Evolutionary conservation across 2,888 invertebrate genomes (phyloP), one percentile per base, ranked within the genome.

Genomic region (Leucophora obtusa): DNA sequence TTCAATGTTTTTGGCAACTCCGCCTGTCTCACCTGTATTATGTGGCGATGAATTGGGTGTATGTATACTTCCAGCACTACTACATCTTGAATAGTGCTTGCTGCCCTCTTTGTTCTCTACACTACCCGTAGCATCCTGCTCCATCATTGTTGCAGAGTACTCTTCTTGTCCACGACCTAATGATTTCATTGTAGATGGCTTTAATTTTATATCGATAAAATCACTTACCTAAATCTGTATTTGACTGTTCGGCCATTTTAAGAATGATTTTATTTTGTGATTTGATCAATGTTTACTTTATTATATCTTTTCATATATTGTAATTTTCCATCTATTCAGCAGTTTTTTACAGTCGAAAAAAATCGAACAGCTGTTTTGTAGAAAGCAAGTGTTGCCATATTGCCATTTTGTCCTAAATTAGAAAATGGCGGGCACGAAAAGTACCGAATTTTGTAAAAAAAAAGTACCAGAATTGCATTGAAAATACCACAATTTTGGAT

Each of bases 11-110:
- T 24, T 28, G 53, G 7, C 6, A 11, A 1, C 11, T 38, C 11
- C 10, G 2, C 14, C 38, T 38, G 11, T 82, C 65, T 62, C 83
- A 94, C 95, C 95, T 87, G 95, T 93, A 88, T 95, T 95, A 86
- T 95, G 95, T 83, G 95, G 94, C 1, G 95, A 95, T 18, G 95
- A 95, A 38, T 94, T 94, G 56, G 95, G 93, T 10, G 95, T 95
- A 87, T 95, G 94, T 70, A 95, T 92, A 62, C 95, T 95, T 66
- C 95, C 94, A 83, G 94, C 94, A 87, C 95, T 95, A 85, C 94
- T 95, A 88, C 94, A 94, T 59, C 95, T 92, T 33, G 95, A 93
- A 89, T 94, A 95, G 86, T 93, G 92, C 81, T 91, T 91, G 66
- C 87, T 88, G 38, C 90, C 90, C 77, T 92, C 92, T 17, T 92